Evolutionary conservation across 2,888 invertebrate genomes (phyloP), one percentile per base, ranked within the genome.

Genomic region (Brachypalpus laphriformis): DNA sequence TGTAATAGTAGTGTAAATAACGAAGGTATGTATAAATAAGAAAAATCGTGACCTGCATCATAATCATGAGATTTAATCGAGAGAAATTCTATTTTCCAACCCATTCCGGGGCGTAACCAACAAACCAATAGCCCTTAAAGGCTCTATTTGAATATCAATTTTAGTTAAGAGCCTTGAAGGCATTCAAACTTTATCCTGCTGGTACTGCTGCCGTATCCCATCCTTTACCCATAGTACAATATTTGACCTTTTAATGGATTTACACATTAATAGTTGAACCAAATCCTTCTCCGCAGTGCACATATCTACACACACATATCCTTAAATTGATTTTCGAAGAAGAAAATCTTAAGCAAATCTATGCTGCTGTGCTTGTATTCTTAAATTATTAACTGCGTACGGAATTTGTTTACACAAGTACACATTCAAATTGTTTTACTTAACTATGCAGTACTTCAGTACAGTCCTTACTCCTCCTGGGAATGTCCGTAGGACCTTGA

Each of bases 41-140:
- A 34, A 66, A 66, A 66, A 40, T 51, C 80, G 80, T 80, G 80
- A 74, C 80, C 66, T 66, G 80, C 74, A 80, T 80, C 65, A 65
- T 25, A 80, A 80, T 80, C 34, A 40, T 31, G 8, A 54, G 66
- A 74, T 74, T 66, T 80, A 59, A 72, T 71, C 65, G 72, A 74
- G 20, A 45, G 66, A 66, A 66, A 66, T 57, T 72, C 40, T 40
- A 72, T 72, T 71, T 61, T 56, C 45, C 57, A 65, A 22, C 11
- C 42, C 45, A 1, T 25, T 25, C 25, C 61, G 22, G 20, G 56
- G 65, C 40, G 28, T 20, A 22, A 57, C 71, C 61, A 54, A 61
- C 70, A 49, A 31, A 72, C 63, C 56, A 72, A 80, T 49, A 28
- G n/a, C 34, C 72, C 40, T 28, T 42, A n/a, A 63, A 65, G 22